phyloP scores from a whole-genome alignment of 2,888 invertebrate genomes.

The Cephus spinipes region DNA sequence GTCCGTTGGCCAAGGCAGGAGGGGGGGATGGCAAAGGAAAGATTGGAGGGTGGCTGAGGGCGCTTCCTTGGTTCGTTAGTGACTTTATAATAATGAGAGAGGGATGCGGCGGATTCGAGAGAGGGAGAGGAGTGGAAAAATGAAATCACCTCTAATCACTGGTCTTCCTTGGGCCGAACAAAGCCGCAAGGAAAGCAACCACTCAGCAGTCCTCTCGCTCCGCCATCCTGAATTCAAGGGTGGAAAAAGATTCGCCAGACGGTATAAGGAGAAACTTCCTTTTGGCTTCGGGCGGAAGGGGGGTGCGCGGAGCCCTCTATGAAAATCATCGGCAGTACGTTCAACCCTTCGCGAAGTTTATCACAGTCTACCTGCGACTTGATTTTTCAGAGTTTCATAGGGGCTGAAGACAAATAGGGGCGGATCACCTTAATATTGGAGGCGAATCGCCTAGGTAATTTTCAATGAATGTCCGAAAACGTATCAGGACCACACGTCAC shows the following conservation, averaged over 20 bases:
- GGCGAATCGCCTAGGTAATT: too few relatives aligned
- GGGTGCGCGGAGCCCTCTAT: not conserved
- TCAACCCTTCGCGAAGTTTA: too few relatives aligned
- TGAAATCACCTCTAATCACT: slow-evolving; percentile 58
- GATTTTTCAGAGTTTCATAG: too few relatives aligned
- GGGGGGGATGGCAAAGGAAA: slow-evolving; percentile 20
- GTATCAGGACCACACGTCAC: too few relatives aligned
- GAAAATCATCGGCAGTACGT: too few relatives aligned
- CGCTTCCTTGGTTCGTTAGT: slow-evolving; percentile 56
- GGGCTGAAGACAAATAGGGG: too few relatives aligned
- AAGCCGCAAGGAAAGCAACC: slow-evolving; percentile 37
- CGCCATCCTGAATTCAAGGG: not conserved
- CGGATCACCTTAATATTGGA: too few relatives aligned
- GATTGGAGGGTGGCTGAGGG: slow-evolving; percentile 33
- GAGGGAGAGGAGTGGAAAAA: slow-evolving; percentile 44
- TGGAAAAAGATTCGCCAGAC: slow-evolving; percentile 18
- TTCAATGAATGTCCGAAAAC: too few relatives aligned
- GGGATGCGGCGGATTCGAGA: slow-evolving; percentile 14
- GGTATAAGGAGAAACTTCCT: slow-evolving; percentile 23
- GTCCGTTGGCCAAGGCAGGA: slow-evolving; percentile 31
- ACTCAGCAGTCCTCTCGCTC: slow-evolving; percentile 29
- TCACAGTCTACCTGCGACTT: too few relatives aligned
- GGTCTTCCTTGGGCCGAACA: slow-evolving; percentile 32
- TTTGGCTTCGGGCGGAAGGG: not conserved
- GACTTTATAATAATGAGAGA: slow-evolving; percentile 57